Evolutionary conservation across 2,888 invertebrate genomes (phyloP).

Genomic region (Cepaea hortensis): DNA sequence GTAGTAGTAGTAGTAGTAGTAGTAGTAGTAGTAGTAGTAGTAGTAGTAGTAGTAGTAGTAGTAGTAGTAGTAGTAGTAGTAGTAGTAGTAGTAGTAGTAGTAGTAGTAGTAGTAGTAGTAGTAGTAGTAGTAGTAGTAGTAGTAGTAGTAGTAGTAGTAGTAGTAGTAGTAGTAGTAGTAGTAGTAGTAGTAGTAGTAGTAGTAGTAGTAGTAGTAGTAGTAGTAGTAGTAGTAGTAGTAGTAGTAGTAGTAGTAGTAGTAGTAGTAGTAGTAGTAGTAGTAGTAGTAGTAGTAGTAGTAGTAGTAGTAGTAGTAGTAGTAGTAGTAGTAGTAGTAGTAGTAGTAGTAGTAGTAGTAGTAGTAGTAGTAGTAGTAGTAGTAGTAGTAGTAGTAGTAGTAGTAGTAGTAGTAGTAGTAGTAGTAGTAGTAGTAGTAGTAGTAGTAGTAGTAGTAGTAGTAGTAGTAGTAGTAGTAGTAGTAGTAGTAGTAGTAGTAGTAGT

Average conservation of each 20-base stretch:
- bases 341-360: neutral
- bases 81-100: neutral
- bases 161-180: neutral
- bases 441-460: neutral
- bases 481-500: neutral
- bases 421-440: neutral
- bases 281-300: neutral
- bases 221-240: neutral
- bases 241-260: neutral
- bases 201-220: neutral
- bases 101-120: neutral
- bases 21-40: neutral
- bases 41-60: neutral
- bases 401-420: neutral
- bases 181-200: neutral
- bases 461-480: neutral
- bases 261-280: neutral
- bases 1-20: neutral
- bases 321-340: neutral
- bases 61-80: neutral
- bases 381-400: neutral
- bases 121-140: neutral
- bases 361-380: neutral
- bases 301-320: neutral
- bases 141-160: neutral